Base-by-base conservation (phyloP, 2,888 invertebrate species). In the Pyrrhosoma nymphula region DNA sequence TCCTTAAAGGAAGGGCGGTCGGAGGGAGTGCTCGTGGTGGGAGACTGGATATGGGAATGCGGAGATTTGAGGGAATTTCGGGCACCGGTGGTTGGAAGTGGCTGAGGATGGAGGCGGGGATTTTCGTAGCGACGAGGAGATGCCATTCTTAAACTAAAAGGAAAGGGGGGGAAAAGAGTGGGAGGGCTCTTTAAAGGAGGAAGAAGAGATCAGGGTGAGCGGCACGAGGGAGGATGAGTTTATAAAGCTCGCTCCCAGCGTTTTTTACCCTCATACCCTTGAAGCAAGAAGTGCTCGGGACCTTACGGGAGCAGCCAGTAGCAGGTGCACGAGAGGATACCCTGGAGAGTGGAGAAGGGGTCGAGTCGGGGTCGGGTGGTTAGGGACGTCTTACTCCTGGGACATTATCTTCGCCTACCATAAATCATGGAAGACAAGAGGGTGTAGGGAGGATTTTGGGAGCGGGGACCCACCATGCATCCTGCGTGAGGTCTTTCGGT, bases 331-430 rank as follows among this genome's bases (percentile, higher is more conserved):
- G 26, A 26, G 93, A 60, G 91, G n/a, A 35, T 0, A 14, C 30
- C 14, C 30, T n/a, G 16, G 82, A 35, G 30, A 35, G 75, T 69
- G 35, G 60, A 56, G 39, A 56, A 60, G 60, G 60, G 60, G 60
- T 60, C 60, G 60, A 60, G 18, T 20, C 16, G 20, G 30, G 63
- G 10, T 0, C 39, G 69, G 55, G 47, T 0, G 69, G 6, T 16
- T 69, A n/a, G 89, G 93, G 93, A n/a, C 69, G 47, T 93, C 69
- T 93, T 75, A 93, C 69, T 93, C 14, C 30, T 10, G 26, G 93
- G 56, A 69, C 26, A 69, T 93, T 75, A 75, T 93, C 82, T 26
- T 82, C 93, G 47, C 47, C 60, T 69, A 35, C 47, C 23, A 93
- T 93, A 93, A 93, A 93, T 75, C 69, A 93, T 47, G 26, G 35